Conservation (phyloP, 1,140 invertebrate species). For the Drosophila quadrilineata region DNA sequence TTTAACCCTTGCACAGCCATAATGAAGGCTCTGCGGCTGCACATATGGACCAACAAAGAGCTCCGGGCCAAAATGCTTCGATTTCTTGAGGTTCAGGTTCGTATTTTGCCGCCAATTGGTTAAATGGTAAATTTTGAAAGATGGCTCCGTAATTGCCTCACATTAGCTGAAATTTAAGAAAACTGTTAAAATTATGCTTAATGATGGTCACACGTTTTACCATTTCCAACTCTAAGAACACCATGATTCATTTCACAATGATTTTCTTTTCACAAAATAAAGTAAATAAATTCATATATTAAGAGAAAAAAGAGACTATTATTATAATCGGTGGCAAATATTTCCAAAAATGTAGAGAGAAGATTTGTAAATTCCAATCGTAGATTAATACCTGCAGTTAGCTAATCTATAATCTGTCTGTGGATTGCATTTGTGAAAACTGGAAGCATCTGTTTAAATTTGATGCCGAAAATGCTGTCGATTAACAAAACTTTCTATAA, state of each 20-base stretch:
- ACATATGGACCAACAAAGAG: constrained; percentile 42
- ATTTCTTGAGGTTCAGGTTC: constrained; percentile 20
- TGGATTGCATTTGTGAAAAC: not conserved
- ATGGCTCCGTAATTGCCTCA: constrained; percentile 67
- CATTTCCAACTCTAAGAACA: constrained; percentile 9
- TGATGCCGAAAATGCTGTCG: not conserved
- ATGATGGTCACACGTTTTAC: constrained; percentile 50
- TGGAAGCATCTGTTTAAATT: not conserved
- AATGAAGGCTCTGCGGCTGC: constrained; percentile 52
- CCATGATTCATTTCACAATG: constrained; percentile 33
- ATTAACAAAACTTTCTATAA: constrained; percentile 52
- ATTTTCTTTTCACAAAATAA: too few relatives aligned
- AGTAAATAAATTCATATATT: too few relatives aligned
- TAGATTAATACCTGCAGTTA: too few relatives aligned
- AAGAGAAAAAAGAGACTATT: too few relatives aligned
- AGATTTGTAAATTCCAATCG: too few relatives aligned
- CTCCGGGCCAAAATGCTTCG: constrained; percentile 57
- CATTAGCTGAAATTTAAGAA: constrained; percentile 71
- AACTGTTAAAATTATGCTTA: constrained; percentile 75
- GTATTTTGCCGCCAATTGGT: constrained; percentile 68
- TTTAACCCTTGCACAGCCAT: constrained; percentile 62
- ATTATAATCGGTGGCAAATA: too few relatives aligned
- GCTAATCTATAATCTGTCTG: not conserved
- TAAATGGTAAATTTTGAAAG: constrained; percentile 58
- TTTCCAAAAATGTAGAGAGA: too few relatives aligned